Evolutionary conservation across 1,140 invertebrate genomes (phyloP), one percentile per base, ranked within the genome.

Genomic region (Trichonephila inaurata): DNA sequence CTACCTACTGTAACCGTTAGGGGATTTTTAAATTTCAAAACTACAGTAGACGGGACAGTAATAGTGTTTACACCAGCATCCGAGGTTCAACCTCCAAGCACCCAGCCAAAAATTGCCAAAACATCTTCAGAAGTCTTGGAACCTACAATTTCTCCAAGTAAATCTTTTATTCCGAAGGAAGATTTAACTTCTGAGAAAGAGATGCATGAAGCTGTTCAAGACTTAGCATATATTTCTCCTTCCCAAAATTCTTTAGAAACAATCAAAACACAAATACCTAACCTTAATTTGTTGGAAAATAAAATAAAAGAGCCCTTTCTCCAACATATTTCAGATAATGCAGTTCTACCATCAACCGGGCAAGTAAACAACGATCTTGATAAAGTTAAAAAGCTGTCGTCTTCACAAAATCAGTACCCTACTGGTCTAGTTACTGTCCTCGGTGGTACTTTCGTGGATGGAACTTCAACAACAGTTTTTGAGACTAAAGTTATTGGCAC

Each of bases 401-500:
- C 94, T 33, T 90, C 89, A 2, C 62, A 82, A 93, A 88, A 51
- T 88, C 90, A 91, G 61, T 97, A 96, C 97, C 95, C 97, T 6
- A 97, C 97, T 6, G 97, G 97, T 6, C 96, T 98, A 60, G 97
- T 98, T 0, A 98, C 98, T 7, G 97, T 97, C 95, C 96, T 98
- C 12, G 97, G 97, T 62, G 98, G 98, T 44, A 98, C 98, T 10
- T 97, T 98, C 60, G 97, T 98, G 6, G 97, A 98, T 95, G 97
- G 98, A 95, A 98, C 98, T 1, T 95, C 97, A 2, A 98, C 98
- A 2, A 98, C 98, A 5, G 97, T 98, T 14, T 97, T 98, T 95
- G 98, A 98, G 96, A 98, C 98, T 0, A 98, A 97, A 95, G 98
- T 98, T n/a, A 97, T 98, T 95, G 98, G 98, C 8, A 98, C 98